phyloP scores from a whole-genome alignment of 1,140 invertebrate genomes.

The Hyphantria cunea region DNA sequence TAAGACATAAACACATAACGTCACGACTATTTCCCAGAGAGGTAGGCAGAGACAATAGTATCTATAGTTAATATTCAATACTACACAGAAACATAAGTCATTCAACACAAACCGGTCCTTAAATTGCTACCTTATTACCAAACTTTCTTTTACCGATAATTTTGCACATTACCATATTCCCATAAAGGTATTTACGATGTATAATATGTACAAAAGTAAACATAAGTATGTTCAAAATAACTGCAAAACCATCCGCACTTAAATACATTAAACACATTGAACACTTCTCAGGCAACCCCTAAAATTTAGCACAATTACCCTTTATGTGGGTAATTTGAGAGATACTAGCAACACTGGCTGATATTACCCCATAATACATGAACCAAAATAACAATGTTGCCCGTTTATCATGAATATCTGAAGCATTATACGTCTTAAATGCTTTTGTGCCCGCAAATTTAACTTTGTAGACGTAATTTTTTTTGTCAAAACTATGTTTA shows the following conservation, averaged over 20 bases:
- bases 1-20: too few species aligned
- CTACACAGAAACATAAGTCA: too few species aligned
- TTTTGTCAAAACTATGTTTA: conserved; percentile 27
- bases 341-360: conserved; percentile 55
- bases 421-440: conserved; percentile 13
- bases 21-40: too few species aligned
- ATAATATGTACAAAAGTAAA: conserved; percentile 29
- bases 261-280: conserved; percentile 53
- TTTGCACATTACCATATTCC: background rate
- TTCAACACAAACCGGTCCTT: background rate
- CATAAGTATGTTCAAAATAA: conserved; percentile 16
- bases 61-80: too few species aligned
- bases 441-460: conserved; percentile 17
- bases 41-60: too few species aligned
- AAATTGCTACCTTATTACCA: too few species aligned
- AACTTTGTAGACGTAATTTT: conserved; percentile 41
- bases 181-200: conserved; percentile 7
- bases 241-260: conserved; percentile 22
- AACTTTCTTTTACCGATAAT: too few species aligned
- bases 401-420: background rate
- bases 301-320: conserved; percentile 64
- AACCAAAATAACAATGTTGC: conserved; percentile 7
- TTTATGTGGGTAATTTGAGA: conserved; percentile 69
- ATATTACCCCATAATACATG: conserved; percentile 35
- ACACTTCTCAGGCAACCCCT: conserved; percentile 50